Conservation (phyloP, 2,113 vertebrate species). For the Halcyon senegalensis region DNA sequence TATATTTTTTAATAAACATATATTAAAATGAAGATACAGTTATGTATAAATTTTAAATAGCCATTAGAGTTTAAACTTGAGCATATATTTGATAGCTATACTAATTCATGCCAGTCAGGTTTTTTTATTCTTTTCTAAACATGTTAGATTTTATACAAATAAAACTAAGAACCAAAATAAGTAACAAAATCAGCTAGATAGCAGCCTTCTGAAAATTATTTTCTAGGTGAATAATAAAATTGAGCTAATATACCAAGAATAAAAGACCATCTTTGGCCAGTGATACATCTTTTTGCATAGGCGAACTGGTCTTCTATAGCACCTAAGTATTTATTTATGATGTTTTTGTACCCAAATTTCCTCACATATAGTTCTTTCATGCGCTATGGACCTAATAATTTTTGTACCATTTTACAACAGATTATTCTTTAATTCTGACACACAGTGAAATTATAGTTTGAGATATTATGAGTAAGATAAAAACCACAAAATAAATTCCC, state of each 20-base stretch:
- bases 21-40: not conserved
- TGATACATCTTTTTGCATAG: not conserved
- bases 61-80: not conserved
- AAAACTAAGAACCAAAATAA: not conserved
- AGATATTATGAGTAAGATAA: not conserved
- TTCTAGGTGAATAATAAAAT: not conserved
- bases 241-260: not conserved
- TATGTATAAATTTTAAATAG: not conserved
- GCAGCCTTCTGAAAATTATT: not conserved
- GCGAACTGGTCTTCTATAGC: not conserved
- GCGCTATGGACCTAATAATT: not conserved
- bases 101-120: not conserved
- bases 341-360: not conserved
- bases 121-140: not conserved
- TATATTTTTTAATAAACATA: not conserved
- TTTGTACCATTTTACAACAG: not conserved
- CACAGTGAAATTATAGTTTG: not conserved
- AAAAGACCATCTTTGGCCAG: not conserved
- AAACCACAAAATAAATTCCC: not conserved
- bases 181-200: not conserved
- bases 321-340: not conserved
- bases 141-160: not conserved
- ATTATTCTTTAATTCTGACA: not conserved
- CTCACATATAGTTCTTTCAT: not conserved
- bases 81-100: not conserved